Percentiles rank a stretch among this genome's conserved stretches.
These are phyloP conservation scores for Margaritifera margaritifera DNA, from an alignment of 2,888 invertebrate species.

Conservation along the genomic window DNA sequence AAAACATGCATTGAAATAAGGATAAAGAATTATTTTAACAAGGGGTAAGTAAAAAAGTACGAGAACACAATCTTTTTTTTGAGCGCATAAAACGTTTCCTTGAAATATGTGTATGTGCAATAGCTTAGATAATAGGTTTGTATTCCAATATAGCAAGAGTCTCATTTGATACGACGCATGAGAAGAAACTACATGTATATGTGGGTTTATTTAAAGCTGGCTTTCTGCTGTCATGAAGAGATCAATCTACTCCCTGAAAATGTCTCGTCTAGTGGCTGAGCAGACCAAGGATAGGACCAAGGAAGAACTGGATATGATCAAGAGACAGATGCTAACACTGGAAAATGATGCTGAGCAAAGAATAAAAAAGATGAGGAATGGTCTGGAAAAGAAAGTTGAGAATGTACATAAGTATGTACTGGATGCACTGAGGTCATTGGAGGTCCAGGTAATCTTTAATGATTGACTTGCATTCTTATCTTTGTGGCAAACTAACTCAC, in stretches of 20 bases:
- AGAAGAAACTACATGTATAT: too few relatives aligned
- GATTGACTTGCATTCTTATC: too few relatives aligned
- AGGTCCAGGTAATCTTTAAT: constrained; percentile 1
- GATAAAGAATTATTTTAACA: too few relatives aligned
- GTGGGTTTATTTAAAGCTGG: constrained; percentile 29
- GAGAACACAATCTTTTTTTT: too few relatives aligned
- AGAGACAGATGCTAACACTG: constrained; percentile 39
- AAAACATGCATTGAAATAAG: too few relatives aligned
- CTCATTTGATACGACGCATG: too few relatives aligned
- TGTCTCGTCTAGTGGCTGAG: constrained; percentile 35
- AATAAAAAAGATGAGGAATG: constrained; percentile 34
- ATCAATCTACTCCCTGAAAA: constrained; percentile 42
- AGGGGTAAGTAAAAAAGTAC: too few relatives aligned
- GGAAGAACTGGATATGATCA: constrained; percentile 22
- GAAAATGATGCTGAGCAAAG: constrained; percentile 34
- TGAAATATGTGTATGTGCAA: too few relatives aligned
- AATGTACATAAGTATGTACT: constrained; percentile 1
- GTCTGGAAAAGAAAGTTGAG: constrained; percentile 23
- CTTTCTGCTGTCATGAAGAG: constrained; percentile 41
- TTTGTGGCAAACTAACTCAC: too few relatives aligned
- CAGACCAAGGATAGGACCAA: constrained; percentile 36
- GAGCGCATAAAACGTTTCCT: too few relatives aligned
- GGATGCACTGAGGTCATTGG: constrained; percentile 5
- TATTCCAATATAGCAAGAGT: too few relatives aligned
- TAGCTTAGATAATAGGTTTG: too few relatives aligned